Conservation (phyloP, 1,140 invertebrate species). For the Marisa cornuarietis region DNA sequence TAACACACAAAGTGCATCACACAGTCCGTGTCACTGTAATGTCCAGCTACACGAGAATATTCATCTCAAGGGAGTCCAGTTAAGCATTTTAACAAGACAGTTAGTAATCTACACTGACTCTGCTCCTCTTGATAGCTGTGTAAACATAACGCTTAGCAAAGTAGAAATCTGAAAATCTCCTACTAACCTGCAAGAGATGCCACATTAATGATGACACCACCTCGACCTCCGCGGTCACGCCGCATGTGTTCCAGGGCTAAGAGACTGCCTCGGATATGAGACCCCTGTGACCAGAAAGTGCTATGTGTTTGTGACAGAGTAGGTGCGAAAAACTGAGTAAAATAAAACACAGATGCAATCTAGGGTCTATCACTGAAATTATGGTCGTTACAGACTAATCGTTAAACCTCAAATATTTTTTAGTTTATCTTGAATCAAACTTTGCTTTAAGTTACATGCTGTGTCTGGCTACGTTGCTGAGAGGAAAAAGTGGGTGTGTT, state of each 20-base stretch:
- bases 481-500: too few relatives aligned
- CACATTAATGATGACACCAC: slow-evolving; percentile 24
- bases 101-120: not conserved
- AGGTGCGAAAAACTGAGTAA: too few relatives aligned
- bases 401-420: too few relatives aligned
- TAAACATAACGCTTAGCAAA: not conserved
- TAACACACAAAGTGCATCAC: too few relatives aligned
- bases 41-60: slow-evolving; percentile 66
- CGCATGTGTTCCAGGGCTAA: slow-evolving; percentile 25
- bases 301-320: not conserved
- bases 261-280: slow-evolving; percentile 11
- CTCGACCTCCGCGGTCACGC: slow-evolving; percentile 20
- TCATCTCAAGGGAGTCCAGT: not conserved
- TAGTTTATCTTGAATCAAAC: too few relatives aligned
- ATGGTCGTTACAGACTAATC: too few relatives aligned
- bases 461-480: too few relatives aligned
- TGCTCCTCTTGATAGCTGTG: not conserved
- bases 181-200: slow-evolving; percentile 7
- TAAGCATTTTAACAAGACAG: not conserved
- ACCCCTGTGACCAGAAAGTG: not conserved
- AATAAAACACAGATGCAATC: too few relatives aligned
- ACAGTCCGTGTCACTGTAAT: too few relatives aligned
- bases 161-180: not conserved
- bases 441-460: too few relatives aligned
- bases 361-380: too few relatives aligned